phyloP scores from a whole-genome alignment of 2,113 vertebrate species.

The Falcunculus frontatus region DNA sequence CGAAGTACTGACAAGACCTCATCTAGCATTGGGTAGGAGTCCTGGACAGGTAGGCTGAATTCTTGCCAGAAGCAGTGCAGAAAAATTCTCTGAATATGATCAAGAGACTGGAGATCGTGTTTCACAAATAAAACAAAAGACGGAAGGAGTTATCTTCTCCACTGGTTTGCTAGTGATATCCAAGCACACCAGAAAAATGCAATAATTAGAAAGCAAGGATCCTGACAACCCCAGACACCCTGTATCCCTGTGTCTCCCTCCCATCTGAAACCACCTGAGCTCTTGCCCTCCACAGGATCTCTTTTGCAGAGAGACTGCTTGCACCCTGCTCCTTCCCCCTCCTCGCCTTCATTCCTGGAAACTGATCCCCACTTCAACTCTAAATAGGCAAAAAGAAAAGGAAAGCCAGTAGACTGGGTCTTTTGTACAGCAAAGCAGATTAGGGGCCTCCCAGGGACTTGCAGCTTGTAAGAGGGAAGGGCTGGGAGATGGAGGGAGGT shows the following conservation, averaged over 20 bases:
- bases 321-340: background rate
- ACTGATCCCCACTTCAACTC: constrained; percentile 42
- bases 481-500: background rate
- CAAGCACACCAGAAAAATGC: background rate
- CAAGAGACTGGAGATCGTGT: background rate
- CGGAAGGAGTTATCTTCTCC: background rate
- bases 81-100: background rate
- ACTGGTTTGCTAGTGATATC: background rate
- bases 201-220: background rate
- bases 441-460: constrained; percentile 43
- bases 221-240: background rate
- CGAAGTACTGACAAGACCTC: constrained; percentile 18
- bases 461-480: constrained; percentile 1
- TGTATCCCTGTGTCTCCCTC: background rate
- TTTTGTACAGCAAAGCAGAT: constrained; percentile 54
- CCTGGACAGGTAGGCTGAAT: constrained; percentile 17
- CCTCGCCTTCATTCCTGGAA: background rate
- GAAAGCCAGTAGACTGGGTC: constrained; percentile 21
- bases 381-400: constrained; percentile 48
- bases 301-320: background rate
- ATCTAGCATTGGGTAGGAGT: background rate
- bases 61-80: background rate
- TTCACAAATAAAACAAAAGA: background rate
- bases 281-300: background rate
- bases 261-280: background rate